phyloP scores from a whole-genome alignment of 2,888 invertebrate species.

The Bugulina stolonifera region DNA sequence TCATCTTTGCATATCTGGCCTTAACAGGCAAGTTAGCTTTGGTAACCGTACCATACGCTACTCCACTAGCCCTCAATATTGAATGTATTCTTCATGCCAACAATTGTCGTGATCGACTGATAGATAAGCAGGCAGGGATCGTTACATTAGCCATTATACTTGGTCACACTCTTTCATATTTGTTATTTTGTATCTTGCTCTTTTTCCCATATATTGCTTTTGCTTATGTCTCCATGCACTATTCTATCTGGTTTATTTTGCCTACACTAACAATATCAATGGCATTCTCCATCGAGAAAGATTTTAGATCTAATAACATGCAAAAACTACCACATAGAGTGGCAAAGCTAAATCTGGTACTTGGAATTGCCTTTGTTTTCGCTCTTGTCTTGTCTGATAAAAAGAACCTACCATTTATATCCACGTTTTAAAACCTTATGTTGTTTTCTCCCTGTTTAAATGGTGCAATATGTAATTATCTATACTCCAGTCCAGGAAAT shows the following conservation, averaged over 20 bases:
- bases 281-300: conserved; percentile 83
- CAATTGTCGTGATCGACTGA: conserved; percentile 84
- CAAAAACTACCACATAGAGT: conserved; percentile 78
- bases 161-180: conserved; percentile 82
- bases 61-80: conserved; percentile 85
- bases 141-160: conserved; percentile 90
- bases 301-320: conserved; percentile 75
- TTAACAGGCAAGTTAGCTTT: conserved; percentile 83
- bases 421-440: no score
- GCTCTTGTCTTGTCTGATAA: conserved; percentile 53
- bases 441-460: no score
- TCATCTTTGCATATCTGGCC: conserved; percentile 84
- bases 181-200: conserved; percentile 79
- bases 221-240: conserved; percentile 75
- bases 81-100: conserved; percentile 93
- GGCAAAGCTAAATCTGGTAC: conserved; percentile 80
- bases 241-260: conserved; percentile 79
- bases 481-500: no score
- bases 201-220: conserved; percentile 77
- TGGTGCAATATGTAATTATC: no score
- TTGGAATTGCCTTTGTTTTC: conserved; percentile 81
- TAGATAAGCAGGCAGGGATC: conserved; percentile 80
- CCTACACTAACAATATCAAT: conserved; percentile 79
- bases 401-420: conserved; percentile 23
- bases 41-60: conserved; percentile 84